Base-by-base conservation (phyloP, 2,797 vertebrate species). In the Amazona finschi region DNA sequence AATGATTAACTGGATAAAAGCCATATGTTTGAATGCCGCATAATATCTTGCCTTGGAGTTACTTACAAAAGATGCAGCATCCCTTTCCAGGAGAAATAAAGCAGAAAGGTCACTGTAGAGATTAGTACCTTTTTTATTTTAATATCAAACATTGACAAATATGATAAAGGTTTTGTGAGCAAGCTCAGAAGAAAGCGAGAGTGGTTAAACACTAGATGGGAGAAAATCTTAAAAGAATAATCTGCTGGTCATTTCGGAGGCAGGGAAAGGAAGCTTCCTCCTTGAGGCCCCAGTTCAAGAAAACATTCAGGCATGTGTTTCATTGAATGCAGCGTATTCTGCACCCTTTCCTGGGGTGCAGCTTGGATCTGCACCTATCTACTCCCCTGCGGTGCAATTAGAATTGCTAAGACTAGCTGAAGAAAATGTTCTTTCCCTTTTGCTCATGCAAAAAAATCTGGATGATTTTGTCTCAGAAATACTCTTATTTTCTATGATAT, bases 1-100 rank as follows among this genome's bases (percentile, higher is more conserved):
- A 95, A 97, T 98, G 98, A 98, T 98, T 98, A 98, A 93, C 96
- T 97, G 97, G 97, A 98, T 97, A 97, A 98, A 98, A 97, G 97
- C 94, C 91, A 71, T 94, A 52, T 92, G 95, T 97, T 97, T 97
- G 96, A 97, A 97, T 96, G 90, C 92, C 3, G 7, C 69, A 33
- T 93, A 96, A 87, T 93, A 89, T 84, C 94, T 96, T 93, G 93
- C 96, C 96, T 98, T 97, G 94, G 97, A 97, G 97, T 97, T 93
- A 96, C 97, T 95, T 96, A 95, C 91, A 97, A 97, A 97, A 96
- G 97, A 97, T 91, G 94, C 94, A 92, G 82, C 95, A 83, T 92
- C 88, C 85, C 92, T 96, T 97, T 92, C 94, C 77, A 92, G 89
- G 36, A 96, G 77, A 95, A 95, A 96, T 97, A 97, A 96, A 95